Evolutionary conservation across 1,140 invertebrate species (phyloP), one percentile per base, ranked within the genome.

Genomic region (Ditylenchus dipsaci): DNA sequence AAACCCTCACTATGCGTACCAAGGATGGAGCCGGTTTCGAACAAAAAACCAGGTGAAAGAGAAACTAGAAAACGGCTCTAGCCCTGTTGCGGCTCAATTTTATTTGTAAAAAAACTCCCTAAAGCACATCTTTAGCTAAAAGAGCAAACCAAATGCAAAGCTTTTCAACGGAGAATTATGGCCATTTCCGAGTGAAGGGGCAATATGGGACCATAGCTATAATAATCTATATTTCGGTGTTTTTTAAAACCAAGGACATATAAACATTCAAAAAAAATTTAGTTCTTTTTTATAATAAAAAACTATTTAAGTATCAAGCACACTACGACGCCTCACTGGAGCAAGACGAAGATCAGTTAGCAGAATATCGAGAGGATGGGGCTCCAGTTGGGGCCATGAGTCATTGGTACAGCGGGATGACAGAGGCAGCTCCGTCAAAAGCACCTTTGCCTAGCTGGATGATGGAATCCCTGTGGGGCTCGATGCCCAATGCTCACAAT

Each of bases 281-380:
- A 15, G 45, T 15, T 15, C 21, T 47, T 47, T 21, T 47, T 47
- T 15, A 47, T 47, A n/a, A n/a, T 23, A 56, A 23, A 56, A 56
- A 56, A 62, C 23, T 69, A 1, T 70, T 63, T 74, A 13, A 71
- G 69, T 71, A 71, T 58, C 58, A 71, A 74, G 69, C 69, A 9
- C 71, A 72, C 47, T 71, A 71, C 15, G 68, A 71, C 71, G 53
- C 70, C 17, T 71, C 69, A 23, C 70, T 71, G 23, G 69, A 71
- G 33, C 68, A 71, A 65, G 70, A 73, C 1, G 69, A 71, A 0
- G 63, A 65, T 3, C 63, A 49, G 63, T 29, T 29, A 15, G n/a
- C 17, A 26, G 59, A 61, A 21, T 43, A 5, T 13, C n/a, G 29
- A 43, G 59, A 61, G n/a, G 59, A 61, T 61, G 53, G 53, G 13